Base-by-base conservation (phyloP, 1,140 invertebrate species). In the Drosophila parvula region DNA sequence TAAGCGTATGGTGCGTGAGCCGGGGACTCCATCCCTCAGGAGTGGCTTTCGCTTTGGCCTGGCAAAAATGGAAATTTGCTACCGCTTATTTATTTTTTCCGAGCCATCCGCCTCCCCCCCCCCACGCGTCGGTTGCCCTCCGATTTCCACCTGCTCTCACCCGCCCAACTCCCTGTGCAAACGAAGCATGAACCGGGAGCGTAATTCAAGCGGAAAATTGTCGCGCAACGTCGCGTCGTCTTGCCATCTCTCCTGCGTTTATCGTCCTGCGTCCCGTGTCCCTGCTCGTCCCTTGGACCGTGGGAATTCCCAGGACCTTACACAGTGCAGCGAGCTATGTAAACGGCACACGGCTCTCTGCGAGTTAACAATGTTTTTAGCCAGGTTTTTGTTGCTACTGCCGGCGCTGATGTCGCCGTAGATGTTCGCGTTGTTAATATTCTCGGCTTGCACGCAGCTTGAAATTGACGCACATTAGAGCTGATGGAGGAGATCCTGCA, bases 121-220 rank as follows among this genome's bases (percentile, higher is more conserved):
- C 22, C 22, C 22, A n/a, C n/a, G 22, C 22, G 22, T 57, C 5
- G 48, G 43, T 9, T 27, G 36, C 16, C n/a, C 38, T 18, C n/a
- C 60, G 61, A 57, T 48, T 53, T 57, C 38, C 44, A 30, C 58
- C 58, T 51, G 30, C 41, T 40, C 41, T 9, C 43, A 30, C 56
- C 14, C 14, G 12, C 47, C 57, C 45, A 48, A 60, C 68, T 62
- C 73, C 61, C 58, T 84, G 84, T 78, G 74, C 81, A 89, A 88
- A 89, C 84, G 84, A 88, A 88, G 84, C 84, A 88, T 88, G 84
- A 88, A 88, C 84, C 74, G 84, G 84, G 84, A 89, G 84, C 81
- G 85, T 88, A 88, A 88, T 88, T 88, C 84, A 88, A 89, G 84
- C 84, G 85, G 84, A 88, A 88, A 88, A 88, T 88, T 88, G 84